Base-by-base conservation (phyloP, 2,797 vertebrate genomes). In the Notolepis coatsorum region DNA sequence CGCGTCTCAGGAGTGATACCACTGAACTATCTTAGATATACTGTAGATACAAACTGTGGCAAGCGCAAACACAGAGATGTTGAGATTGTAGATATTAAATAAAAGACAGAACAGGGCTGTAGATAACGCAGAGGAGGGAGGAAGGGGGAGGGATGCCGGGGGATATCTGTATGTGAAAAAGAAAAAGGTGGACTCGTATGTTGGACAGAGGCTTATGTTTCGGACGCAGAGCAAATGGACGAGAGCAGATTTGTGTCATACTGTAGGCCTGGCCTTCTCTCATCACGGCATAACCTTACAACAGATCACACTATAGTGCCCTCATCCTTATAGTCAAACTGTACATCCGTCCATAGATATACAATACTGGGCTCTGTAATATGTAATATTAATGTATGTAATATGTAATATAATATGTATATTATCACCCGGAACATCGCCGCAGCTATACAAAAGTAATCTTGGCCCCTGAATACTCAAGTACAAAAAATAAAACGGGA, bases 11-110 rank as follows among this genome's bases (percentile, higher is more conserved):
- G 75, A 63, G 24, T 13, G 54, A 84, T 61, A 79, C 56, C 33
- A 50, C 42, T 15, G 56, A 66, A 73, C 54, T 72, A 76, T 79
- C 65, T 60, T 13, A 21, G 61, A 57, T 65, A 55, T 17, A n/a
- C n/a, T n/a, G n/a, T n/a, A 76, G 80, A 84, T 82, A 83, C 71
- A 39, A 73, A 82, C 46, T 64, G 53, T 74, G 74, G 49, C 43
- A 70, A 79, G 38, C 37, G 43, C 31, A 21, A 38, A 45, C 35
- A 45, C 35, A 45, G 30, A 39, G 52, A 46, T 4, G 61, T 58
- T 63, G 67, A 65, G 70, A 74, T 78, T 65, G 55, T 65, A 62
- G 35, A 17, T 53, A 74, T 73, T n/a, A 75, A 88, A 84, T 82
- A 54, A 75, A 56, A 62, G 73, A 68, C 64, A 69, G 58, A 76